Percentiles rank a stretch among this genome's conserved stretches.
Conservation (phyloP, 2,888 invertebrate genomes). For the Athalia circularis region DNA sequence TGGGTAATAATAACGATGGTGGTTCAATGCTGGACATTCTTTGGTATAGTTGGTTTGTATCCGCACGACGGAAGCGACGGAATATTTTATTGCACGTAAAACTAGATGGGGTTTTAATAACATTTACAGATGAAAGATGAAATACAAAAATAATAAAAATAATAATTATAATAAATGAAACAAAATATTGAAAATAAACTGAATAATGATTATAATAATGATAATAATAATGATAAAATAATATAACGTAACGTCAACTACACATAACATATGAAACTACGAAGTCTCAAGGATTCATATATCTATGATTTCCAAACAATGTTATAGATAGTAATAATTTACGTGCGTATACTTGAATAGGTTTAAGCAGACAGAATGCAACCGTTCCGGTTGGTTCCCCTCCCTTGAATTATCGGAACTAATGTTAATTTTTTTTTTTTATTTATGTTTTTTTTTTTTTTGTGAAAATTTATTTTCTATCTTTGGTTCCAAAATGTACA, state of each 20-base stretch:
- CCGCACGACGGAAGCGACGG: conserved; percentile 61
- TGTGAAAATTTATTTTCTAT: not conserved
- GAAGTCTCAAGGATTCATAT: not conserved
- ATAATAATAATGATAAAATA: conserved; percentile 49
- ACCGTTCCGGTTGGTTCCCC: not conserved
- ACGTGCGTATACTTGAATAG: not conserved
- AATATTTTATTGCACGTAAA: conserved; percentile 51
- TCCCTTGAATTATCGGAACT: not conserved
- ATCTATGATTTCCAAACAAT: not conserved
- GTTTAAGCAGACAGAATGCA: conserved; percentile 1
- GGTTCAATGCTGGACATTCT: conserved; percentile 48
- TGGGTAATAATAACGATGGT: conserved; percentile 32
- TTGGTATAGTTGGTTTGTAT: conserved; percentile 62
- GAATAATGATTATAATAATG: conserved; percentile 51
- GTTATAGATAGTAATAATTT: not conserved
- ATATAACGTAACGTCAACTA: not conserved
- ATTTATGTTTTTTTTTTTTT: not conserved
- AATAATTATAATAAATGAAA: conserved; percentile 54
- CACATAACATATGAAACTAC: too few species aligned
- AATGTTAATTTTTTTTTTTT: not conserved
- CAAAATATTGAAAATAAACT: conserved; percentile 48
- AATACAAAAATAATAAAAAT: conserved; percentile 59
- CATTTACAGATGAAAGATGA: conserved; percentile 55
- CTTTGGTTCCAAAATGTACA: not conserved
- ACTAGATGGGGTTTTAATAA: conserved; percentile 44